phyloP scores from a whole-genome alignment of 2,888 invertebrate species.

The Chalcis sispes region DNA sequence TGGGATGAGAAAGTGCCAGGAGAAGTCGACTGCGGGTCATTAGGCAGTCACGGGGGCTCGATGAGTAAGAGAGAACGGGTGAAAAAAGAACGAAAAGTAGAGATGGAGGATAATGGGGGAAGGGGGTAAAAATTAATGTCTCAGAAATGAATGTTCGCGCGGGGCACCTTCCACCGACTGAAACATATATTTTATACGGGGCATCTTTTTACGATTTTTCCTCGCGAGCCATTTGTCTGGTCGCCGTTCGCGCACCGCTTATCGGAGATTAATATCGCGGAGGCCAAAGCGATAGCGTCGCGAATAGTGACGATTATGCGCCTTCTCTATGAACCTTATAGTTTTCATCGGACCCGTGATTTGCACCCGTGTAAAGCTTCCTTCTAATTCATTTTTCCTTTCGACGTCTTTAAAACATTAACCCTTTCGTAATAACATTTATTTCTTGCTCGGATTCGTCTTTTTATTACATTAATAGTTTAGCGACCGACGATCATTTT shows the following conservation, averaged over 20 bases:
- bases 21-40: constrained; percentile 69
- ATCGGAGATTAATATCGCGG: constrained; percentile 54
- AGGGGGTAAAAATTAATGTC: constrained; percentile 76
- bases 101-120: constrained; percentile 54
- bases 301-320: constrained; percentile 16
- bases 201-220: constrained; percentile 72
- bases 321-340: background rate
- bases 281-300: constrained; percentile 24
- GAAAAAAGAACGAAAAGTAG: constrained; percentile 25
- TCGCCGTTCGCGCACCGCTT: constrained; percentile 50
- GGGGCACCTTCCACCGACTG: constrained; percentile 39
- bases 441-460: background rate
- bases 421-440: too few relatives aligned
- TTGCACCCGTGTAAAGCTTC: background rate
- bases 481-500: background rate
- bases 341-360: constrained; percentile 14
- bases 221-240: constrained; percentile 69
- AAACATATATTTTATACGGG: background rate
- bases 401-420: too few relatives aligned
- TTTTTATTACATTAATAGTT: background rate
- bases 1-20: constrained; percentile 46
- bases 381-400: background rate
- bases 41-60: constrained; percentile 67
- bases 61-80: constrained; percentile 53
- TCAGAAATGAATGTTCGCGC: constrained; percentile 74